Base-by-base conservation (phyloP, 2,797 vertebrate genomes). In the Pipistrellus kuhlii region DNA sequence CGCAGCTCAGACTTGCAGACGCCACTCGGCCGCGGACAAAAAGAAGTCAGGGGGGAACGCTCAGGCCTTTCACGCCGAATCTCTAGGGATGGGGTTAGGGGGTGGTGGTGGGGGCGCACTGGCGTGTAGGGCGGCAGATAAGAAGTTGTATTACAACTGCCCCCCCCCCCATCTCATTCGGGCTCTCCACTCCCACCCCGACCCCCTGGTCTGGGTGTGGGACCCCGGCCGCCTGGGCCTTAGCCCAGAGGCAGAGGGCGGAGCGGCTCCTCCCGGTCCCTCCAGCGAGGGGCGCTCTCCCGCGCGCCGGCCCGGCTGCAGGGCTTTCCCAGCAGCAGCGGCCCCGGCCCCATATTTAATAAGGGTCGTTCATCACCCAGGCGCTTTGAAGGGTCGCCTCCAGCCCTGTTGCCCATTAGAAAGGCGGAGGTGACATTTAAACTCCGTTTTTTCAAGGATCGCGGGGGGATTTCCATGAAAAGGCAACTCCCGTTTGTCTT, bases 1-100 rank as follows among this genome's bases (percentile, higher is more conserved):
- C 98, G 98, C 98, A 98, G 99, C 99, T 99, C 99, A 99, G 99
- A 99, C 99, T 99, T 98, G 98, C 98, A 99, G 99, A 99, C 99
- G 99, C 99, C 99, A 99, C 99, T 99, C 98, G 98, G 98, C 98
- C 96, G 94, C 98, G 98, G 98, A 99, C 99, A 99, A 99, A 99
- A 98, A 97, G 97, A 97, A 98, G 97, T 96, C 95, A 97, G 96
- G 96, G 96, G 97, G 95, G 97, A 97, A 97, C 66, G 91, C 97
- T 97, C 96, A 96, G 94, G 96, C 95, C 97, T 97, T 97, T 97
- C 96, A 96, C 93, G 96, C 97, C 77, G 87, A 14, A 85, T 75
- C 97, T 88, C 96, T 30, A 94, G 95, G 73, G 92, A 64, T 62
- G 94, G 84, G 8, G 44, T 11, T 9, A 9, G 44, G 44, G 44